Percentiles rank a stretch among this genome's conserved stretches.
phyloP scores from a whole-genome alignment of 2,888 invertebrate species.

The Agapostemon virescens region DNA sequence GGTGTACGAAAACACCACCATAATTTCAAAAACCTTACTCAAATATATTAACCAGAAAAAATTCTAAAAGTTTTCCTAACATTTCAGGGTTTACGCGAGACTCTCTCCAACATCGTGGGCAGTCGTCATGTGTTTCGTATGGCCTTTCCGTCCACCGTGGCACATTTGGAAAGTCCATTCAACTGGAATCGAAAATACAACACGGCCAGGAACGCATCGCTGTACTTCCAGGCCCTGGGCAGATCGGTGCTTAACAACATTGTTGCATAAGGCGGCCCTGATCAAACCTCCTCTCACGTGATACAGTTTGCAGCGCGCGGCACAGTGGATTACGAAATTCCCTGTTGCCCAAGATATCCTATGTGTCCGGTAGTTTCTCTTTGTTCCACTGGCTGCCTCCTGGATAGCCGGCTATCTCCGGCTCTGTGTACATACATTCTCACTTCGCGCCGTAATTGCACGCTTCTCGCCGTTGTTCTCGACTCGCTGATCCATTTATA shows the following conservation, averaged over 20 bases:
- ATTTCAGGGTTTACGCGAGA: background rate
- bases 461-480: conserved; percentile 21
- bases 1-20: background rate
- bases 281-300: conserved; percentile 45
- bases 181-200: background rate
- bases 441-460: conserved; percentile 30
- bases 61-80: background rate
- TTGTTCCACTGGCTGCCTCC: conserved; percentile 74
- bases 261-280: conserved; percentile 4
- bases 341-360: conserved; percentile 70
- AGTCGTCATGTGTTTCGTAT: background rate
- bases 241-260: background rate
- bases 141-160: background rate
- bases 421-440: conserved; percentile 27
- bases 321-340: conserved; percentile 69
- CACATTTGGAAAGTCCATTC: conserved; percentile 4
- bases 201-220: background rate
- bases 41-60: background rate
- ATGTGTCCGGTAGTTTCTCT: conserved; percentile 75
- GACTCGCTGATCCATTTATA: conserved; percentile 22
- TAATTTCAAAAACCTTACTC: background rate
- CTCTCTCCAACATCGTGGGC: background rate
- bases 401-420: conserved; percentile 41
- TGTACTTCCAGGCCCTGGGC: background rate
- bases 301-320: conserved; percentile 53